Percentiles rank a stretch among this genome's conserved stretches.
phyloP scores from a whole-genome alignment of 2,797 vertebrate genomes.

The Lophius americanus region DNA sequence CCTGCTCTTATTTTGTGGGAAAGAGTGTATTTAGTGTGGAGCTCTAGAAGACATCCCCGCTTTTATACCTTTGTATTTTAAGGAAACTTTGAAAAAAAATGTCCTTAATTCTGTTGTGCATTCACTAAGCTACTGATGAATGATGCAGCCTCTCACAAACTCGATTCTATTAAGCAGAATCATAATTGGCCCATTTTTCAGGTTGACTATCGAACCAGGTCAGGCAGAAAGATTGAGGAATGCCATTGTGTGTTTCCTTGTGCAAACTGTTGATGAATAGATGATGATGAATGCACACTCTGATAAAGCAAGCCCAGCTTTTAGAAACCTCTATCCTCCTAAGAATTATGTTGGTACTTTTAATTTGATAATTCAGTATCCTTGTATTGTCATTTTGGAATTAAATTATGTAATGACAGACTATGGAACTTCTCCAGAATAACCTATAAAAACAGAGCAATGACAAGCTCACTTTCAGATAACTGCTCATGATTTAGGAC shows the following conservation, averaged over 20 bases:
- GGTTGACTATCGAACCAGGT: conserved; percentile 68
- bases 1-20: conserved; percentile 56
- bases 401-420: not conserved
- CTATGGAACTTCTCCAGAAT: not conserved
- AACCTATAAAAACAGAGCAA: not conserved
- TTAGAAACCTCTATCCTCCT: not conserved
- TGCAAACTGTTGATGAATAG: conserved; percentile 1
- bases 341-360: not conserved
- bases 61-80: not conserved
- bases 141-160: conserved; percentile 23
- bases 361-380: not conserved
- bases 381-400: not conserved
- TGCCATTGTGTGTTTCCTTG: conserved; percentile 27
- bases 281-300: conserved; percentile 11
- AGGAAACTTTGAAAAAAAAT: not conserved
- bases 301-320: conserved; percentile 1
- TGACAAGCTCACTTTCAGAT: not conserved
- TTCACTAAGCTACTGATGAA: not conserved
- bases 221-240: conserved; percentile 63
- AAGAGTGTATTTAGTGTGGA: conserved; percentile 20
- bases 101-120: not conserved
- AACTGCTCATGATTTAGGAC: not conserved
- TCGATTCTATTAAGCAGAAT: conserved; percentile 52
- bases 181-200: conserved; percentile 62
- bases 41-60: not conserved